phyloP scores from a whole-genome alignment of 2,888 invertebrate species.

The Bruchidius siliquastri region DNA sequence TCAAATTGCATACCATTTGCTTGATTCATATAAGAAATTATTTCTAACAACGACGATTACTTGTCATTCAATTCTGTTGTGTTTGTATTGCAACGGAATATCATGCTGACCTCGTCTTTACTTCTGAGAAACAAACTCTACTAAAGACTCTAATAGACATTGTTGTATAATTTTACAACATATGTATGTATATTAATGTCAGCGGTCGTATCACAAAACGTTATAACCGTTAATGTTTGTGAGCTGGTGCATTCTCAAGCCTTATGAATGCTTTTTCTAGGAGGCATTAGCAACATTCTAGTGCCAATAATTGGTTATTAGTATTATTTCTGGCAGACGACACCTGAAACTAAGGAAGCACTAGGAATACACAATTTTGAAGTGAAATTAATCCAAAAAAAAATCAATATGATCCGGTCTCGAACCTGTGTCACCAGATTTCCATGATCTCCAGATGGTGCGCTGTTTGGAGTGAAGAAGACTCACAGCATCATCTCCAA shows the following conservation, averaged over 20 bases:
- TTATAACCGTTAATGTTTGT: not conserved
- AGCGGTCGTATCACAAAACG: not conserved
- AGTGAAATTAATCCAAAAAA: no score
- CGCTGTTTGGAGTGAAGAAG: no score
- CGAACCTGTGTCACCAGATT: no score
- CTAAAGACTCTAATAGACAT: not conserved
- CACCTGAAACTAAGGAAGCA: no score
- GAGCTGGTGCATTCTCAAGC: not conserved
- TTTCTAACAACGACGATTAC: not conserved
- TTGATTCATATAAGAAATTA: not conserved
- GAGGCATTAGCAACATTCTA: not conserved
- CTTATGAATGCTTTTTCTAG: not conserved
- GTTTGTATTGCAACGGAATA: not conserved
- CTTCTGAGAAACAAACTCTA: not conserved
- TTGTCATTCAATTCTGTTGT: not conserved
- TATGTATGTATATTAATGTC: not conserved
- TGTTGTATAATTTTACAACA: not conserved
- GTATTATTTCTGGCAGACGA: no score
- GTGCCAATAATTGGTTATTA: not conserved
- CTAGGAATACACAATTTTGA: no score
- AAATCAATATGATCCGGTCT: no score
- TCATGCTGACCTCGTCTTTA: not conserved
- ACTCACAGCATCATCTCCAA: no score
- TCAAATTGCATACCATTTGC: not conserved
- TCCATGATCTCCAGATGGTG: no score